phyloP scores from a whole-genome alignment of 1,140 invertebrate genomes.

The Drosophila serrata region DNA sequence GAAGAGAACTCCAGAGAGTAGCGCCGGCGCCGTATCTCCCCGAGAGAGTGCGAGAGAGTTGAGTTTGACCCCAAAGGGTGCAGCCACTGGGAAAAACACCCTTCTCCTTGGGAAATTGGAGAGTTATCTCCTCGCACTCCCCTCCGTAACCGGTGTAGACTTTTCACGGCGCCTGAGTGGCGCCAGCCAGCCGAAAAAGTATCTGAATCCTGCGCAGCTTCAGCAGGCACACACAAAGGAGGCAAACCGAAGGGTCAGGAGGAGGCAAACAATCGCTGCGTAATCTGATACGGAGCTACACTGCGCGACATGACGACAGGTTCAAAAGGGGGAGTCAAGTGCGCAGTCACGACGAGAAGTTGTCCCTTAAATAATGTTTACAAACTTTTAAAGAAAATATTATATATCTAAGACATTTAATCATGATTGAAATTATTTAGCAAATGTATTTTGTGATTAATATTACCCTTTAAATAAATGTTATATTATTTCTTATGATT shows the following conservation, averaged over 20 bases:
- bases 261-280: conserved; percentile 29
- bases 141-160: conserved; percentile 24
- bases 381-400: not conserved
- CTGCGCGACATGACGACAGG: conserved; percentile 39
- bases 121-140: conserved; percentile 13
- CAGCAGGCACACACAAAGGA: conserved; percentile 13
- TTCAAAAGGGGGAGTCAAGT: conserved; percentile 6
- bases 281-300: conserved; percentile 51
- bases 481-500: not conserved
- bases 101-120: conserved; percentile 20
- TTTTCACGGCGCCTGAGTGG: conserved; percentile 59
- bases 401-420: too few relatives aligned
- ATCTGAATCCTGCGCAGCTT: conserved; percentile 66
- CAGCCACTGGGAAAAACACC: conserved; percentile 47
- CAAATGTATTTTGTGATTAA: not conserved
- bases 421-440: not conserved
- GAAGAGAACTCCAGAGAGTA: conserved; percentile 22
- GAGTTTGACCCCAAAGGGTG: conserved; percentile 61
- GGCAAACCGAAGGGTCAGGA: not conserved
- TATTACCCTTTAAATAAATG: not conserved
- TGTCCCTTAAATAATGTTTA: not conserved
- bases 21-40: conserved; percentile 50
- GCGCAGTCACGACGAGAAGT: not conserved
- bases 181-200: conserved; percentile 57
- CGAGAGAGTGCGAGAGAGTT: conserved; percentile 1